Percentiles rank a stretch among this genome's conserved stretches.
Conservation (phyloP, 2,888 invertebrate genomes). For the Tubulanus polymorphus region DNA sequence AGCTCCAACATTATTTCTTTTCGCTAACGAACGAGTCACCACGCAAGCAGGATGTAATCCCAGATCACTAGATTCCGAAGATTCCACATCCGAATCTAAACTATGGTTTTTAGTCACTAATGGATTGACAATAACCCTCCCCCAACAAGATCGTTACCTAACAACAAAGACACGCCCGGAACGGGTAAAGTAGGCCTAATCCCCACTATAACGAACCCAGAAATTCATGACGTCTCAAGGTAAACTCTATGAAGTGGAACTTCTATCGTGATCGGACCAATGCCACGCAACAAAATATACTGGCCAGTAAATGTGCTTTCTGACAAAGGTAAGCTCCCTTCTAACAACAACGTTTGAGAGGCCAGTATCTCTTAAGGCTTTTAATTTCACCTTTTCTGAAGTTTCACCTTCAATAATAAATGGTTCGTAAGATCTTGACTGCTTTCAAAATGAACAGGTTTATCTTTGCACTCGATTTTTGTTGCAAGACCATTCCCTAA, state of each 20-base stretch:
- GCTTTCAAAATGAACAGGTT: too few species aligned
- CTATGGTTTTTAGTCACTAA: constrained; percentile 1
- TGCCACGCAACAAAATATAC: constrained; percentile 16
- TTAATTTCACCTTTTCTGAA: too few species aligned
- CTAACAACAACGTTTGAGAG: constrained; percentile 18
- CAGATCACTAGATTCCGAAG: neutral
- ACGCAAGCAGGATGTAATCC: neutral
- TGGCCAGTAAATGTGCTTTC: constrained; percentile 11
- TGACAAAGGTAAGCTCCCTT: constrained; percentile 13
- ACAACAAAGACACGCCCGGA: constrained; percentile 15
- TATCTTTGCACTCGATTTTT: neutral
- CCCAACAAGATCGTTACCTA: constrained; percentile 18
- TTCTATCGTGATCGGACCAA: constrained; percentile 13
- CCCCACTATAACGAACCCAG: constrained; percentile 17
- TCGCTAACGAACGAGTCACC: neutral
- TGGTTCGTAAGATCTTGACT: constrained; percentile 10
- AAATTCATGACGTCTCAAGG: constrained; percentile 10
- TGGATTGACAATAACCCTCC: constrained; percentile 13
- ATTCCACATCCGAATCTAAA: neutral
- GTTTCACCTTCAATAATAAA: constrained; percentile 18
- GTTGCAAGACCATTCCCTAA: constrained; percentile 1
- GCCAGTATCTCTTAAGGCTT: too few species aligned
- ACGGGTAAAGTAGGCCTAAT: constrained; percentile 14
- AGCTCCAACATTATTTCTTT: neutral
- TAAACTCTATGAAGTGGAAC: constrained; percentile 17